Conservation (phyloP, 2,113 vertebrate species). For the Brachyhypopomus gauderio region DNA sequence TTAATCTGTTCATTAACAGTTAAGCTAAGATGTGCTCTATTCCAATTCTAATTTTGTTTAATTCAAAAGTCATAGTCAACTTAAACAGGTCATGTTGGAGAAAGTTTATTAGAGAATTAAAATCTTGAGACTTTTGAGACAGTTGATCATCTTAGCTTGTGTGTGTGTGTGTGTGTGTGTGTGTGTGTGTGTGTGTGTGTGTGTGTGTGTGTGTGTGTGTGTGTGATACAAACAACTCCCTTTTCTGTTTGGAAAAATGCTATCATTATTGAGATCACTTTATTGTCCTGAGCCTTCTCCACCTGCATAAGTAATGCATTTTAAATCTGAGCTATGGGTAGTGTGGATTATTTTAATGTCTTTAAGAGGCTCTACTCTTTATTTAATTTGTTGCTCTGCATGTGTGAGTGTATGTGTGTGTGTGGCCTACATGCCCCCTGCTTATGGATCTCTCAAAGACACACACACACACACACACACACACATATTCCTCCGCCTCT, state of each 20-base stretch:
- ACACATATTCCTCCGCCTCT: constrained; percentile 45
- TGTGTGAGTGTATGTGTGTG: constrained; percentile 5
- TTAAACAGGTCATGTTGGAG: too few relatives aligned
- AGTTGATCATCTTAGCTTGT: neutral
- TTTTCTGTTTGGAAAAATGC: constrained; percentile 62
- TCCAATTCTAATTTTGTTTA: too few relatives aligned
- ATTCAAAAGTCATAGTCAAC: too few relatives aligned
- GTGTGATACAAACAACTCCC: constrained; percentile 41
- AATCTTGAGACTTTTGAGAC: too few relatives aligned
- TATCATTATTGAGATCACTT: constrained; percentile 63
- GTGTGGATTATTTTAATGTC: constrained; percentile 68
- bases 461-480: constrained; percentile 54
- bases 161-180: neutral
- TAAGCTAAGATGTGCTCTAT: too few relatives aligned
- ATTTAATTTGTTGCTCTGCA: constrained; percentile 63
- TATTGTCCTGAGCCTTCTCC: constrained; percentile 55
- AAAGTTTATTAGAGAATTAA: too few relatives aligned
- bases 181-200: constrained; percentile 1
- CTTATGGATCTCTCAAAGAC: constrained; percentile 27
- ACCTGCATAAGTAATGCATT: constrained; percentile 50
- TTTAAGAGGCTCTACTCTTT: constrained; percentile 63
- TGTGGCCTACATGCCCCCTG: constrained; percentile 14
- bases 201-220: neutral
- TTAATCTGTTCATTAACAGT: too few relatives aligned
- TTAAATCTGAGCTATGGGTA: constrained; percentile 51